phyloP scores from a whole-genome alignment of 2,888 invertebrate species.

The Anticlea derivata region DNA sequence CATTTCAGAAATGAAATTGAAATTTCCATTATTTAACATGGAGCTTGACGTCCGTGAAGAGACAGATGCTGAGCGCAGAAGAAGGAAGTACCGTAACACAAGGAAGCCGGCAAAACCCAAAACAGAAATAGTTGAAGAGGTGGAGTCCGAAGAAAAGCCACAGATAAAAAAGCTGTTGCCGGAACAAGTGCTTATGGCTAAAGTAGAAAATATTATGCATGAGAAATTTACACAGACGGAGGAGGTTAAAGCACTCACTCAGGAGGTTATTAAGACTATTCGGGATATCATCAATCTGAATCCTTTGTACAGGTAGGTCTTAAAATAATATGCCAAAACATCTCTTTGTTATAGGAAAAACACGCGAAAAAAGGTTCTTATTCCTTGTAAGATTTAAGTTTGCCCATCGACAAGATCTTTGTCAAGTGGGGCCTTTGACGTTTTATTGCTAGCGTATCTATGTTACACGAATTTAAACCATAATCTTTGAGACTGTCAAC shows the following conservation, averaged over 20 bases:
- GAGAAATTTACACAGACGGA: constrained; percentile 95
- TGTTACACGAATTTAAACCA: too few species aligned
- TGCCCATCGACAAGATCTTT: too few species aligned
- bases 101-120: constrained; percentile 49
- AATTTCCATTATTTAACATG: constrained; percentile 92
- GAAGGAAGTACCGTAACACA: constrained; percentile 74
- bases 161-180: constrained; percentile 52
- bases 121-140: constrained; percentile 25
- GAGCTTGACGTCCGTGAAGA: constrained; percentile 93
- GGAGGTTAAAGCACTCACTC: constrained; percentile 97
- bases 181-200: constrained; percentile 91
- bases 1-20: constrained; percentile 88
- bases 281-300: constrained; percentile 98
- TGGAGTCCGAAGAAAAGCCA: constrained; percentile 30
- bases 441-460: too few species aligned
- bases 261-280: constrained; percentile 98
- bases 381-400: too few species aligned
- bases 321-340: constrained; percentile 3
- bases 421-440: too few species aligned
- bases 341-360: too few species aligned
- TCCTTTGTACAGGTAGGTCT: constrained; percentile 90
- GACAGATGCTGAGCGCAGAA: constrained; percentile 82
- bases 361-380: too few species aligned
- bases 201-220: constrained; percentile 96
- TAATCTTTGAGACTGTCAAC: too few species aligned